A percentile compares a stretch with the other conserved stretches of the same genome.
phyloP scores from a whole-genome alignment of 2,797 vertebrate genomes.

The Neopelma chrysocephalum region DNA sequence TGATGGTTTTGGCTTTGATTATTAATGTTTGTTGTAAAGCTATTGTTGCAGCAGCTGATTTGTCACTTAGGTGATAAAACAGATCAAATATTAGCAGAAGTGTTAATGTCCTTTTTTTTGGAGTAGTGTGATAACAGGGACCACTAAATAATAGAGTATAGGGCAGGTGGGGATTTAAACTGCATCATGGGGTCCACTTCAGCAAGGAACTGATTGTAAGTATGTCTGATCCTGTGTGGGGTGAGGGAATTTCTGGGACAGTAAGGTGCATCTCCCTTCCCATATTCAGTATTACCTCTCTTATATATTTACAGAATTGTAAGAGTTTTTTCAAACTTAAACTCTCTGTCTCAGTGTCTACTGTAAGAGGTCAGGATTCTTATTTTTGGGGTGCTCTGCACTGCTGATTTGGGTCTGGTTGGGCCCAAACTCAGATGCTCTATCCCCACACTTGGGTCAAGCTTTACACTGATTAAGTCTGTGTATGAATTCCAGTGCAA shows the following conservation, averaged over 20 bases:
- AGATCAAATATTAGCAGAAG: background rate
- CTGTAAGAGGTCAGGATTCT: background rate
- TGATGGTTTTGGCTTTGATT: background rate
- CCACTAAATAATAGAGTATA: background rate
- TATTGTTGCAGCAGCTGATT: background rate
- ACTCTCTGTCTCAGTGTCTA: background rate
- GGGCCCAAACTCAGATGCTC: background rate
- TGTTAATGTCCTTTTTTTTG: background rate
- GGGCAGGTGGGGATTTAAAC: background rate
- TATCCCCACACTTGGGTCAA: background rate
- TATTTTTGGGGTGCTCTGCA: background rate
- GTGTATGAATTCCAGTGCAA: background rate
- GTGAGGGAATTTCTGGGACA: background rate
- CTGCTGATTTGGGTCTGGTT: background rate
- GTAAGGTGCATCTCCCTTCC: background rate
- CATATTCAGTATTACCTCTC: background rate
- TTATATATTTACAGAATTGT: background rate
- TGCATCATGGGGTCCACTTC: background rate
- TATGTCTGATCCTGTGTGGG: rapidly evolving
- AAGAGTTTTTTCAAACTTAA: background rate
- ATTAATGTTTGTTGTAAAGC: background rate
- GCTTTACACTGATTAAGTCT: background rate
- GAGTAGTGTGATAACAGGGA: background rate
- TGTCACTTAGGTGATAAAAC: background rate
- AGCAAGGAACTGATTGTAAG: background rate